A percentile compares a stretch with the other conserved stretches of the same genome.
phyloP scores from a whole-genome alignment of 2,888 invertebrate species.

The Macroteleia sp. region DNA sequence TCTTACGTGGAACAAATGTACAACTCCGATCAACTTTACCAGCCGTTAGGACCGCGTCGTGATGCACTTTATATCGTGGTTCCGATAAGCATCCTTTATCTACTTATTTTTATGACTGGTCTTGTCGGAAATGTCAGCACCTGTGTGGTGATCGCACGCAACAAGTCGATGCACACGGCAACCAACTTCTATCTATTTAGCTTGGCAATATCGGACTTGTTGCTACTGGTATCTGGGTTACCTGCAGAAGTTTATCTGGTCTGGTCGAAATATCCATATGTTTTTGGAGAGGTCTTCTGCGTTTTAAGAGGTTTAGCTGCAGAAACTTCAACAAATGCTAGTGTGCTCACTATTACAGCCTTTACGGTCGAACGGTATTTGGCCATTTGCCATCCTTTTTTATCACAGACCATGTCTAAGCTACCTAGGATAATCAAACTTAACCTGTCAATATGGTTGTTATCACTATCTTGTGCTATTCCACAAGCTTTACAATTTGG shows the following conservation, averaged over 20 bases:
- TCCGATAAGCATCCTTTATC: constrained; percentile 85
- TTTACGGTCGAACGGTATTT: constrained; percentile 90
- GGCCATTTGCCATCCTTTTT: constrained; percentile 89
- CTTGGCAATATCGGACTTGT: constrained; percentile 87
- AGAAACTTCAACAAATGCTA: constrained; percentile 86
- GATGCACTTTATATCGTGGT: constrained; percentile 83
- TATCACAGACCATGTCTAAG: constrained; percentile 93
- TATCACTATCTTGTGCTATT: constrained; percentile 89
- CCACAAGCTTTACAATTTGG: constrained; percentile 88
- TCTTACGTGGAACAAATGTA: constrained; percentile 6
- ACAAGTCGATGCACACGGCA: constrained; percentile 88
- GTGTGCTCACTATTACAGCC: constrained; percentile 87
- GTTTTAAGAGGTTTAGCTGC: constrained; percentile 85
- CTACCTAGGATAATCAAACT: constrained; percentile 92
- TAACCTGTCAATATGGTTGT: constrained; percentile 92
- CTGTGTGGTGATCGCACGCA: constrained; percentile 87
- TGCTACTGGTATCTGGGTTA: constrained; percentile 86
- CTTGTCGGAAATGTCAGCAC: constrained; percentile 87
- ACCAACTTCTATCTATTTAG: constrained; percentile 88
- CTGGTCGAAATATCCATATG: constrained; percentile 84
- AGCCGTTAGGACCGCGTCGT: constrained; percentile 71
- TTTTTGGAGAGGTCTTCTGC: constrained; percentile 86
- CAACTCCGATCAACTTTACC: constrained; percentile 16
- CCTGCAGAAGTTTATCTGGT: constrained; percentile 86
- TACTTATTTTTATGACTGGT: constrained; percentile 86